Conservation (phyloP, 2,888 invertebrate species). For the Napeogenes sylphis region DNA sequence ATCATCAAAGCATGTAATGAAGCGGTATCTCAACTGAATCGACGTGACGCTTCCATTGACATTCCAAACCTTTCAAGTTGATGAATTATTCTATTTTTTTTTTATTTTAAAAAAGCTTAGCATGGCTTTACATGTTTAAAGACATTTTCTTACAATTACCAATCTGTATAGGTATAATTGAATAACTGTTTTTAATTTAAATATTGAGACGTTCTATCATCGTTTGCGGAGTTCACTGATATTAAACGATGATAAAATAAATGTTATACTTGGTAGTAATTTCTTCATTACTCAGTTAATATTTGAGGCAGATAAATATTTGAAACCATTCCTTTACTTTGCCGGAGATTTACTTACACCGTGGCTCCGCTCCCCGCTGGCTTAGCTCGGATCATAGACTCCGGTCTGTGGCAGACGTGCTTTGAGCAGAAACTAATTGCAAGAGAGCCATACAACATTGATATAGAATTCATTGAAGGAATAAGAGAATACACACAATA, state of each 20-base stretch:
- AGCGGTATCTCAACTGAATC: too few species aligned
- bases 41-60: too few species aligned
- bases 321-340: conserved; percentile 47
- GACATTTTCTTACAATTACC: too few species aligned
- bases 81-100: too few species aligned
- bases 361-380: conserved; percentile 61
- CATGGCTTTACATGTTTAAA: too few species aligned
- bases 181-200: too few species aligned
- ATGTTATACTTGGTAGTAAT: conserved; percentile 10
- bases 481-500: conserved; percentile 2
- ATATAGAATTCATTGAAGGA: conserved; percentile 38
- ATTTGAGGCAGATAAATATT: conserved; percentile 29
- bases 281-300: conserved; percentile 11
- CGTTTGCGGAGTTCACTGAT: conserved; percentile 2
- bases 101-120: too few species aligned
- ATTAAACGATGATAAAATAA: neutral
- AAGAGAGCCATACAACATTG: conserved; percentile 61
- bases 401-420: conserved; percentile 68
- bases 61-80: too few species aligned
- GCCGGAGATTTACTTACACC: conserved; percentile 46
- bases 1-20: too few species aligned
- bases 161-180: too few species aligned
- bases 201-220: neutral
- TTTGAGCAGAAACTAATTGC: conserved; percentile 76
- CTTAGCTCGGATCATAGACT: conserved; percentile 67